Conservation (phyloP, 2,797 vertebrate genomes). For the Periophthalmus magnuspinnatus region DNA sequence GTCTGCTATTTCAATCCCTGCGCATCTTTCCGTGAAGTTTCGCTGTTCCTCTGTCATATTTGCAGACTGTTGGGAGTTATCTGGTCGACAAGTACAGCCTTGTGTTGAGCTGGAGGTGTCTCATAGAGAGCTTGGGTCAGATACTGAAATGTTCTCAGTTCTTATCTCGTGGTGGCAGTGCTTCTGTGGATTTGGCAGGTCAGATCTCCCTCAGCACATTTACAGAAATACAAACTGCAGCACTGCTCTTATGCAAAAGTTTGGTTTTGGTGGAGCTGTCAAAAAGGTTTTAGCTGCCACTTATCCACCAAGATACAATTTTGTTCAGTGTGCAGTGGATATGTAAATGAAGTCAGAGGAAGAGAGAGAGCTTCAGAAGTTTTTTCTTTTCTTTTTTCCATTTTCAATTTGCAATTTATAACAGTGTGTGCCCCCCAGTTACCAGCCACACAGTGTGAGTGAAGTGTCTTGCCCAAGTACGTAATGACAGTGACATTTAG, state of each 20-base stretch:
- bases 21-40: slow-evolving; percentile 45
- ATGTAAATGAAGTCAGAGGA: background rate
- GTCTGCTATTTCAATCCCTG: slow-evolving; percentile 14
- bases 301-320: slow-evolving; percentile 23
- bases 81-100: background rate
- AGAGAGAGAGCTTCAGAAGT: background rate
- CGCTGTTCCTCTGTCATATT: slow-evolving; percentile 23
- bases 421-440: background rate
- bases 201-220: slow-evolving; percentile 21
- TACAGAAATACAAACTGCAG: slow-evolving; percentile 15
- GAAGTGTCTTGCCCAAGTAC: background rate
- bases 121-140: slow-evolving; percentile 25
- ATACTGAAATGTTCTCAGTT: slow-evolving; percentile 24
- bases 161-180: slow-evolving; percentile 43
- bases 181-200: slow-evolving; percentile 22
- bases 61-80: slow-evolving; percentile 14
- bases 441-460: background rate
- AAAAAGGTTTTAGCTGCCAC: slow-evolving; percentile 36
- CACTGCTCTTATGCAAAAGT: slow-evolving; percentile 39
- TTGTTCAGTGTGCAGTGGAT: background rate
- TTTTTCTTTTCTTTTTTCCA: background rate
- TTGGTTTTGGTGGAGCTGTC: slow-evolving; percentile 41
- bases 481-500: background rate
- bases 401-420: background rate
- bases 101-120: slow-evolving; percentile 32